Evolutionary conservation across 2,888 invertebrate species (phyloP).

Genomic region (Ophioninae sp.): DNA sequence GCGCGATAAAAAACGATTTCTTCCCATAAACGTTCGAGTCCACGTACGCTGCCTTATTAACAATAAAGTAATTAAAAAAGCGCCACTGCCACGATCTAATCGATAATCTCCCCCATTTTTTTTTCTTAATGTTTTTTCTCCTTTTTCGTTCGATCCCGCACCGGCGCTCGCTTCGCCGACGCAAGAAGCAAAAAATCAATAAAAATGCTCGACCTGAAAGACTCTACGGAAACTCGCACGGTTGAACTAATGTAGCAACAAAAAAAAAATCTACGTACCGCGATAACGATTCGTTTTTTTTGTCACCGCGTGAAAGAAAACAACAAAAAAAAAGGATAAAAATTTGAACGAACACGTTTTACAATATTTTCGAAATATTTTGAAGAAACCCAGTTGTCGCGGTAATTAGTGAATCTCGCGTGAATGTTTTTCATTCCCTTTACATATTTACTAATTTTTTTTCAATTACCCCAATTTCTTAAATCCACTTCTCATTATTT

Average conservation of each 20-base stretch:
- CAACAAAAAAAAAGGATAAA: neutral
- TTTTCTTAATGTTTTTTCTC: neutral
- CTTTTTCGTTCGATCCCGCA: constrained; percentile 44
- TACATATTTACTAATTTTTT: neutral
- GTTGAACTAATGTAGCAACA: neutral
- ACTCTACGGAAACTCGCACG: constrained; percentile 28
- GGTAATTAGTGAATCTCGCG: neutral
- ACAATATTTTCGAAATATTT: too few relatives aligned
- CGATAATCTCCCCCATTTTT: constrained; percentile 64
- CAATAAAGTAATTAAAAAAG: constrained; percentile 63
- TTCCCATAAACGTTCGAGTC: neutral
- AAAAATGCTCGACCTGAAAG: constrained; percentile 46
- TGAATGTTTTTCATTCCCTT: neutral
- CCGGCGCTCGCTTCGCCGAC: constrained; percentile 10
- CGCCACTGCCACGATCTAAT: constrained; percentile 63
- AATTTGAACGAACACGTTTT: neutral
- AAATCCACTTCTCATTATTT: too few relatives aligned
- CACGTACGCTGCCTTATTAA: constrained; percentile 56
- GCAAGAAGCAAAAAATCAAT: constrained; percentile 13
- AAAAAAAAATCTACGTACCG: neutral
- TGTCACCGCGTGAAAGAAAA: too few relatives aligned
- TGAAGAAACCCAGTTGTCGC: neutral
- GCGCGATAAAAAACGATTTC: constrained; percentile 1
- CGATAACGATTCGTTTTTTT: neutral
- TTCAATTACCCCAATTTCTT: too few relatives aligned